These are phyloP conservation scores for Smittia sp. DNA, from an alignment of 2,888 invertebrate genomes.

Conservation along the genomic window DNA sequence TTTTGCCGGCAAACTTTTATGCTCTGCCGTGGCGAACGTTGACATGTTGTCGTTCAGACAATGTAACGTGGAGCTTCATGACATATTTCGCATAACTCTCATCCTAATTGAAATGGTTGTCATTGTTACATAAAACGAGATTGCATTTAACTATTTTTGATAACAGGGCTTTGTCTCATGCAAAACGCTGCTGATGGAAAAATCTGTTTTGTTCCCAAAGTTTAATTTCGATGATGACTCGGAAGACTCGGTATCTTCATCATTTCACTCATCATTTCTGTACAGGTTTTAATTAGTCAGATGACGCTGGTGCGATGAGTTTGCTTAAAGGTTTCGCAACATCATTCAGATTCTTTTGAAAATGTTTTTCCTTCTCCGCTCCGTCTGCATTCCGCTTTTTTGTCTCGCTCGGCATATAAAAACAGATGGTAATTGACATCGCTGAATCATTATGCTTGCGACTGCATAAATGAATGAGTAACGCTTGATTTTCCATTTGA, in stretches of 20 bases:
- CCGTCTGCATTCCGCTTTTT: background rate
- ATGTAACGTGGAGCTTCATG: too few relatives aligned
- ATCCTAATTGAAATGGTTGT: too few relatives aligned
- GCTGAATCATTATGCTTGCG: background rate
- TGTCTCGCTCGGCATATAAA: background rate
- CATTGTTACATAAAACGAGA: too few relatives aligned
- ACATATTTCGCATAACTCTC: too few relatives aligned
- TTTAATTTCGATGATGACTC: too few relatives aligned
- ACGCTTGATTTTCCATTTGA: conserved; percentile 8
- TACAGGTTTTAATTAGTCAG: background rate
- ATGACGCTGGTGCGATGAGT: background rate
- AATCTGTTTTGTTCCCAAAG: too few relatives aligned
- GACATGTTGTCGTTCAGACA: background rate
- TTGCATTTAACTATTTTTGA: too few relatives aligned
- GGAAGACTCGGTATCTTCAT: background rate
- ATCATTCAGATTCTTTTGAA: too few relatives aligned
- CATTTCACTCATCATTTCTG: background rate
- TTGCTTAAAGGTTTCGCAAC: too few relatives aligned
- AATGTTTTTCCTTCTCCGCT: background rate
- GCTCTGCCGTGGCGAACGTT: background rate
- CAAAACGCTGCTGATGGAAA: too few relatives aligned
- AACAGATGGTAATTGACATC: conserved; percentile 3
- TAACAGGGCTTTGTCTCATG: too few relatives aligned
- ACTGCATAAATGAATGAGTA: conserved; percentile 9
- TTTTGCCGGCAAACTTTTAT: too few relatives aligned